These are phyloP conservation scores for Felis chaus DNA, from an alignment of 2,113 vertebrate genomes.

Conservation along the genomic window DNA sequence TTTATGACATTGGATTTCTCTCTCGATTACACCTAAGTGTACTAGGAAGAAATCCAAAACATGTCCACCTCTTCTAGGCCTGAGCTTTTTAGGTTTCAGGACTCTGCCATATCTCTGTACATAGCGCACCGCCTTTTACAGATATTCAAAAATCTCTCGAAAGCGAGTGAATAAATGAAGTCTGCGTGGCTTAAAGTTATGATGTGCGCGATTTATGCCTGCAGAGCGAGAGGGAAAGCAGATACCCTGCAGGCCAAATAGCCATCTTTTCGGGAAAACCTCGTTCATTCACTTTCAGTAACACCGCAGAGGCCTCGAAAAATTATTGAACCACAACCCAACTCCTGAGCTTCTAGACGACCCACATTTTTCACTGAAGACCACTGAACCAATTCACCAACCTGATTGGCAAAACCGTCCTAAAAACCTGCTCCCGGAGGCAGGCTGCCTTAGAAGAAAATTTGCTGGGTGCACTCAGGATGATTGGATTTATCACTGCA, in stretches of 20 bases:
- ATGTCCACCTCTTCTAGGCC: neutral
- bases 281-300: neutral
- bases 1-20: slow-evolving; percentile 13
- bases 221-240: neutral
- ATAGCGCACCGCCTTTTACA: neutral
- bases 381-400: slow-evolving; percentile 42
- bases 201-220: neutral
- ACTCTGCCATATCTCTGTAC: neutral
- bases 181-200: neutral
- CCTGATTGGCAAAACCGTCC: neutral
- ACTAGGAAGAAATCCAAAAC: neutral
- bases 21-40: neutral
- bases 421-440: neutral
- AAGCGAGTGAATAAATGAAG: neutral
- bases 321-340: slow-evolving; percentile 10
- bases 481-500: neutral
- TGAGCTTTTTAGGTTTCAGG: neutral
- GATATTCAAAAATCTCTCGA: neutral
- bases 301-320: neutral
- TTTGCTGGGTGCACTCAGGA: neutral
- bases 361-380: slow-evolving; percentile 42
- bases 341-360: neutral
- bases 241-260: neutral
- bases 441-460: neutral
- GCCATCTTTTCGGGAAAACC: neutral